Evolutionary conservation across 2,888 invertebrate genomes (phyloP), one percentile per base, ranked within the genome.

Genomic region (Epinotia demarniana): DNA sequence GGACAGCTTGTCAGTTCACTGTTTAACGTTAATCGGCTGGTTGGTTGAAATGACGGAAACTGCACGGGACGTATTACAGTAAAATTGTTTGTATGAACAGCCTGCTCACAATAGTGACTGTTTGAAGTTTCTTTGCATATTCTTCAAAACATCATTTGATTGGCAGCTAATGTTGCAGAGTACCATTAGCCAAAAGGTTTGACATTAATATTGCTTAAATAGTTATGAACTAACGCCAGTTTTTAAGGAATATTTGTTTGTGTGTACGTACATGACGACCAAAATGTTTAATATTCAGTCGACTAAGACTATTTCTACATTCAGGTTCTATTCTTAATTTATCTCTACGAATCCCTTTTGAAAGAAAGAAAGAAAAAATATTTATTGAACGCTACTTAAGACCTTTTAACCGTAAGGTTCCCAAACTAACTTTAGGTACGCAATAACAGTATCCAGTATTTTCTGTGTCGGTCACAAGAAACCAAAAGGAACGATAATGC

Each of bases 401-500:
- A 23, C 13, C 5, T 2, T 13, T 12, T 3, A 49, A n/a, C n/a
- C 6, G 13, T 53, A 5, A n/a, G n/a, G 53, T 53, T 8, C 2
- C n/a, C 53, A 6, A 53, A 16, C 53, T 8, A 6, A 8, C n/a
- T n/a, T n/a, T n/a, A 16, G 53, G 53, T n/a, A 53, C n/a, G n/a
- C 8, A 53, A n/a, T n/a, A 53, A 53, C 53, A n/a, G 8, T 53
- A 53, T 16, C 53, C 53, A 53, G 53, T 53, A 13, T 53, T 27
- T 23, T 61, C 57, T 19, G 19, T 33, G 9, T 23, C n/a, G 33
- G 33, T n/a, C 61, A n/a, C 33, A 33, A 27, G 61, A 61, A 60
- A 58, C 27, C 23, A 58, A 46, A 23, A 60, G 60, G 46, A 60
- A 69, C 60, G 58, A 60, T 69, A 62, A 13, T 16, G 55, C 16